Base-by-base conservation (phyloP, 2,888 invertebrate species). In the Hypsopygia costalis region DNA sequence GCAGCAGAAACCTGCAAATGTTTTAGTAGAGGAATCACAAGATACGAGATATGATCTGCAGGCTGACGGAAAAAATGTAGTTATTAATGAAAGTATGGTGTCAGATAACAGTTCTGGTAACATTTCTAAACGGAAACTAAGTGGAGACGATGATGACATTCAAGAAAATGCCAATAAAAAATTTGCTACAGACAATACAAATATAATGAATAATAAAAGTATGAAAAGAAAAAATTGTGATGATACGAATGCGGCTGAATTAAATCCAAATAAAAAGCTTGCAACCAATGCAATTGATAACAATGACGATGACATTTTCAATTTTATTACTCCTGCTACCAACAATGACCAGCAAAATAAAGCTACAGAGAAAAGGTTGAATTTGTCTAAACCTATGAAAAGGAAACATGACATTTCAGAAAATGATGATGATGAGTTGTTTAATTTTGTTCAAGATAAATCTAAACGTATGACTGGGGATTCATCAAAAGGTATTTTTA, bases 21-120 rank as follows among this genome's bases (percentile, higher is more conserved):
- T 86, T 11, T 53, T 90, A 38, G 90, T 79, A 28, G 78, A 62
- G 41, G 89, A 90, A 57, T 78, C 89, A 28, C 83, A 90, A 56
- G 87, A 88, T 27, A 46, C 60, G 34, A 48, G 25, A 47, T 51
- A 39, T 36, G 34, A 16, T 16, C 16, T 29, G 28, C 46, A 55
- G 38, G 43, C 44, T 20, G 69, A 67, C 40, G 69, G 61, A 50
- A 70, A 72, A 45, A 75, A 83, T 64, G 47, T 83, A 20, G 49
- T 79, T 11, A 81, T 88, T 28, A 64, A 86, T 74, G 85, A 87
- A 62, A 86, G 70, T 52, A 60, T 83, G 22, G 58, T 58, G 36
- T 55, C 65, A 27, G 61, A 62, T 50, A 49, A 56, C 37, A 41
- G 44, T 36, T 43, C 39, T 16, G 41, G 12, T 28, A 45, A 29